Conservation (phyloP, 1,140 invertebrate genomes). For the Magallana angulata region DNA sequence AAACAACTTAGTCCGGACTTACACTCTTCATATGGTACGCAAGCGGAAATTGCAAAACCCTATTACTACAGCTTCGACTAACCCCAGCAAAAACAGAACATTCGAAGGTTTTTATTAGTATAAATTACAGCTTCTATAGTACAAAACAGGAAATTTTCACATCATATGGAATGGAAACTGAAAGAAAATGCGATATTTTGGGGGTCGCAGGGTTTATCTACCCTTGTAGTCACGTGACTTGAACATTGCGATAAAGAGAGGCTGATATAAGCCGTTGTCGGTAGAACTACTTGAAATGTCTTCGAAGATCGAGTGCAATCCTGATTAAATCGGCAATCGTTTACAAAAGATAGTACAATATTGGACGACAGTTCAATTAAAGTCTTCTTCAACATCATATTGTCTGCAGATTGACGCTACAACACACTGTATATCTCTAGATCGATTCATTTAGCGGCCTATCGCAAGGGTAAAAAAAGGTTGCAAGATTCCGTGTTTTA, state of each 20-base stretch:
- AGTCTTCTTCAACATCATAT: no score
- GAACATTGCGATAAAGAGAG: not conserved
- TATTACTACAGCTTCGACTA: not conserved
- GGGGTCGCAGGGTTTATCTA: constrained; percentile 2
- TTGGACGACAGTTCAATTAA: not conserved
- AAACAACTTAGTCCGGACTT: not conserved
- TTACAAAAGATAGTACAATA: not conserved
- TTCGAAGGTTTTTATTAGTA: no score
- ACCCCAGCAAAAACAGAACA: no score
- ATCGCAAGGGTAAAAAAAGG: no score
- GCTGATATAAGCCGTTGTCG: not conserved
- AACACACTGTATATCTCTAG: no score
- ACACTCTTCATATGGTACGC: not conserved
- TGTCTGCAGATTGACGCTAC: no score
- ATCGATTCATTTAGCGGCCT: no score
- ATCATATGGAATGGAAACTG: not conserved
- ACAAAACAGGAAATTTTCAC: no score
- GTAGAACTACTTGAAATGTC: not conserved
- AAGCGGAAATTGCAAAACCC: not conserved
- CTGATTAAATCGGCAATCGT: constrained; percentile 8
- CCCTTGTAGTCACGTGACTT: constrained; percentile 5
- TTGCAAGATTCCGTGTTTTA: no score
- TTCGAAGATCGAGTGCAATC: not conserved
- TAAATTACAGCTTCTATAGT: no score
- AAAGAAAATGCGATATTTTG: not conserved